A percentile compares a stretch with the other conserved stretches of the same genome.
These are phyloP conservation scores for Lysandra bellargus DNA, from an alignment of 2,888 invertebrate species.

Conservation along the genomic window DNA sequence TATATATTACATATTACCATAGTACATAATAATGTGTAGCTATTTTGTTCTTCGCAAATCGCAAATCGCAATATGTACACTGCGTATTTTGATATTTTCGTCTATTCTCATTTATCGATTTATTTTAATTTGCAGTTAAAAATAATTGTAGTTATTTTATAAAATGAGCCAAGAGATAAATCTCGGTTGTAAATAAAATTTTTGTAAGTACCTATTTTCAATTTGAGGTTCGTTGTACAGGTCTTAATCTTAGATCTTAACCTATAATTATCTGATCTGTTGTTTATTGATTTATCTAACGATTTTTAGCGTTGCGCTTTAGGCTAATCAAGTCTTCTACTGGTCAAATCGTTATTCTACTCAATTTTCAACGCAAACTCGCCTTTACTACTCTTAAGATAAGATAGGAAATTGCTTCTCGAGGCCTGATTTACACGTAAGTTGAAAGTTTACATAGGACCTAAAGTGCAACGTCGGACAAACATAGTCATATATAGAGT, in stretches of 20 bases:
- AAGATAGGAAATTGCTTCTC: conserved; percentile 43
- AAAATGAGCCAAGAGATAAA: not conserved
- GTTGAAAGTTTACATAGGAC: conserved; percentile 76
- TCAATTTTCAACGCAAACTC: conserved; percentile 57
- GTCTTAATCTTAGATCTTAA: conserved; percentile 11
- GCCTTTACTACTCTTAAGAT: conserved; percentile 46
- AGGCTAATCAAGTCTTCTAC: conserved; percentile 77
- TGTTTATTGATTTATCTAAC: conserved; percentile 42
- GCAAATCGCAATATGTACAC: too few species aligned
- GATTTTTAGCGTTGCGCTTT: conserved; percentile 65
- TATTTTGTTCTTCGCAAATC: not conserved
- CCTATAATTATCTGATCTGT: conserved; percentile 8
- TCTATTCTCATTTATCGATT: not conserved
- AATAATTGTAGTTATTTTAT: not conserved
- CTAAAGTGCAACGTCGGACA: conserved; percentile 76
- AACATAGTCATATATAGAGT: conserved; percentile 73
- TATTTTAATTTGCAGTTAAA: not conserved
- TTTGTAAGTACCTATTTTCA: not conserved
- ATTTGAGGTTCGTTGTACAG: not conserved
- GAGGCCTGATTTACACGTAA: conserved; percentile 56
- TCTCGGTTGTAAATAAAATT: not conserved
- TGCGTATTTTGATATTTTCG: not conserved
- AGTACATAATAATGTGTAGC: too few species aligned
- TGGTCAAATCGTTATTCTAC: conserved; percentile 68
- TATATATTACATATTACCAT: too few species aligned